Base-by-base conservation (phyloP, 2,888 invertebrate genomes). In the Melanostoma scalare region DNA sequence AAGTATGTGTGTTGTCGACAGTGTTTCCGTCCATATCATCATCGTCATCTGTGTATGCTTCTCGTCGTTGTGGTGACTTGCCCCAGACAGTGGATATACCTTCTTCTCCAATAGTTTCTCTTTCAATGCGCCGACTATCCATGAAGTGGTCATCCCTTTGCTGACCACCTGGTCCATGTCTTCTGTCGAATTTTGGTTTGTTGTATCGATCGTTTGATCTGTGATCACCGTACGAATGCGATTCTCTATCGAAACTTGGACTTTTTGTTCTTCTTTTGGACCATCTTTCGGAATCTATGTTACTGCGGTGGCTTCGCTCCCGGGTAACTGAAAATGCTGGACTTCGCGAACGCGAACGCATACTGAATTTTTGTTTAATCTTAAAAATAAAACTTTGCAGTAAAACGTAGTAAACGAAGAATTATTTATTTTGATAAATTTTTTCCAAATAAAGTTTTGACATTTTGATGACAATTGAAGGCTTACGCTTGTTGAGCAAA, bases 31-130 rank as follows among this genome's bases (percentile, higher is more conserved):
- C 87, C 9, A 86, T 76, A 10, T 87, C 86, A 6, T 86, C 86
- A 31, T 92, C 94, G 92, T 91, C 95, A 6, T 88, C 87, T 0
- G 87, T 95, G 67, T 85, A 86, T 1, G 48, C 36, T 94, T 94
- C 94, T 85, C 94, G 93, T 86, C 93, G 93, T 0, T 92, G 88
- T 0, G 96, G 96, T 2, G 96, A 96, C 89, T 94, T 94, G 36
- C 94, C 94, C 96, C 96, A 96, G 61, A 96, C 92, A 77, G 93
- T 92, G 2, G 93, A 92, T 30, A 94, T 93, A 6, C 96, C 95
- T 79, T 94, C 91, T 86, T 94, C 92, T 1, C 96, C 96, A 53
- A 96, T 95, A 82, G 93, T 92, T 88, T 96, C 96, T 56, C 96
- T 92, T 87, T 96, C 94, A 86, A 94, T 93, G 72, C 96, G 91